These are phyloP conservation scores for Agrypnus murinus DNA, from an alignment of 2,888 invertebrate genomes.

Conservation along the genomic window DNA sequence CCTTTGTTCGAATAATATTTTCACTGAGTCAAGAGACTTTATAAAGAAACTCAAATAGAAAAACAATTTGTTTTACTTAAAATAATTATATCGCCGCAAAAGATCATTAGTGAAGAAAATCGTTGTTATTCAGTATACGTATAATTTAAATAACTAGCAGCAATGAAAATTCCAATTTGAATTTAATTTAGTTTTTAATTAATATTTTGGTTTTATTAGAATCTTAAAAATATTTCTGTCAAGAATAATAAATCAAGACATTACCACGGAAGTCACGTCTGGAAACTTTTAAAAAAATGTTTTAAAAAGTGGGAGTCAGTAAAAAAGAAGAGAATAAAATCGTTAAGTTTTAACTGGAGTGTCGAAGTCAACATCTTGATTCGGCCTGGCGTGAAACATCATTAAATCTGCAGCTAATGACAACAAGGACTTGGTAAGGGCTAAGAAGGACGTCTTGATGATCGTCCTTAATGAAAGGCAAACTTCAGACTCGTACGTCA, in stretches of 20 bases:
- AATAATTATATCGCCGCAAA: too few relatives aligned
- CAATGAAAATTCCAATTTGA: too few relatives aligned
- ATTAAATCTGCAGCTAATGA: conserved; percentile 66
- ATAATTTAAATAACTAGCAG: too few relatives aligned
- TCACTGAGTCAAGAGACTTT: too few relatives aligned
- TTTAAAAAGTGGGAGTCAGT: conserved; percentile 35
- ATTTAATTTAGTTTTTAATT: too few relatives aligned
- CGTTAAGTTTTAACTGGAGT: conserved; percentile 61
- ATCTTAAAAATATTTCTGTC: too few relatives aligned
- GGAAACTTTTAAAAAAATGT: conserved; percentile 30
- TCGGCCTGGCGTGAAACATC: conserved; percentile 64
- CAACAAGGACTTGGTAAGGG: conserved; percentile 55
- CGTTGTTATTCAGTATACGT: too few relatives aligned
- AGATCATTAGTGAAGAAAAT: too few relatives aligned
- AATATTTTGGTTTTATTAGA: too few relatives aligned
- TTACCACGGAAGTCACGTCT: conserved; percentile 35
- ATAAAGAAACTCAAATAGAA: too few relatives aligned
- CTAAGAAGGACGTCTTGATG: conserved; percentile 56
- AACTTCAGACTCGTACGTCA: conserved; percentile 42
- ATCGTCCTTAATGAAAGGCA: conserved; percentile 40
- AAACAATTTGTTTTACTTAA: too few relatives aligned
- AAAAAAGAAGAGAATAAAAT: conserved; percentile 55
- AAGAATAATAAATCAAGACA: background rate
- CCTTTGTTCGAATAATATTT: too few relatives aligned
- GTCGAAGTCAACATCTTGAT: conserved; percentile 60